phyloP scores from a whole-genome alignment of 2,113 vertebrate species.

The Tyrannus savana region DNA sequence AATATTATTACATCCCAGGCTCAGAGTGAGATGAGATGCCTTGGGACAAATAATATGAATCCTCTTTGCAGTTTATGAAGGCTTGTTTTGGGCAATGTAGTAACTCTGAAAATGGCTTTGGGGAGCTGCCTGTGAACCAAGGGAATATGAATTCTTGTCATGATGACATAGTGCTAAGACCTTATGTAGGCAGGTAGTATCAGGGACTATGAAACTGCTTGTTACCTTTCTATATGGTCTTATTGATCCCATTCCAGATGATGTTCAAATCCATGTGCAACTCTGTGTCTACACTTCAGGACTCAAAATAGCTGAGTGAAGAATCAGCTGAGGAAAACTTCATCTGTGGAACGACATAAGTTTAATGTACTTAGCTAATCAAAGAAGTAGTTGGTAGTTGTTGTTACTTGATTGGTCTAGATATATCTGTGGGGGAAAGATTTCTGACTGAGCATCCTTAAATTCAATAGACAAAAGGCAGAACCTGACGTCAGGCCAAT shows the following conservation, averaged over 20 bases:
- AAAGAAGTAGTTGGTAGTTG: not conserved
- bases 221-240: not conserved
- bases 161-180: not conserved
- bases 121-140: fast-evolving
- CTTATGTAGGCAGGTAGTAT: not conserved
- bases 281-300: not conserved
- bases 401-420: not conserved
- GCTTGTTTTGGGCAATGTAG: not conserved
- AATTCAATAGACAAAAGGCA: not conserved
- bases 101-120: not conserved
- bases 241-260: not conserved
- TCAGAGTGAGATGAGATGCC: not conserved
- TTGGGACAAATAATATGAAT: not conserved
- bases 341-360: not conserved
- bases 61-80: not conserved
- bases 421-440: not conserved
- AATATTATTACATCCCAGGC: not conserved
- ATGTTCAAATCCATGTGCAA: not conserved
- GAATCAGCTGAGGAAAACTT: not conserved
- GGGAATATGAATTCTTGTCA: not conserved
- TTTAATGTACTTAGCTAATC: not conserved
- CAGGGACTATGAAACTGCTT: not conserved
- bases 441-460: not conserved
- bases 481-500: not conserved
- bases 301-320: not conserved